Conservation (phyloP, 2,888 invertebrate genomes). For the Deilephila porcellus region DNA sequence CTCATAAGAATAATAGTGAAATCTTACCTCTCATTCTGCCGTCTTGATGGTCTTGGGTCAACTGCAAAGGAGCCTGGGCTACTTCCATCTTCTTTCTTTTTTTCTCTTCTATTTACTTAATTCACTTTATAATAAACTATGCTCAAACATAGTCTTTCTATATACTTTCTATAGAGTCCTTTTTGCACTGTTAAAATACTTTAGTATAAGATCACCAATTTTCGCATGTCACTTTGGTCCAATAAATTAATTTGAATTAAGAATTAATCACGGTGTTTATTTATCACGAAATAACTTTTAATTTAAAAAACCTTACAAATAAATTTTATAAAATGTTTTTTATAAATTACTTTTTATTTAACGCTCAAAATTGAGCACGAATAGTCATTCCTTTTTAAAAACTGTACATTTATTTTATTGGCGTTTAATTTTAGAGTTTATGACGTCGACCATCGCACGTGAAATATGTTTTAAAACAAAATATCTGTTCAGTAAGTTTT, state of each 20-base stretch:
- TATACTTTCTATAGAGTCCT: neutral
- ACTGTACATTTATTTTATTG: too few species aligned
- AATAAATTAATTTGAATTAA: neutral
- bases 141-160: constrained; percentile 13
- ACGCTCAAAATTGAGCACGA: too few species aligned
- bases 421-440: too few species aligned
- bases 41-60: constrained; percentile 78
- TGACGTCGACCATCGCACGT: too few species aligned
- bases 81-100: constrained; percentile 69
- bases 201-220: neutral
- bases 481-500: neutral
- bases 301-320: too few species aligned
- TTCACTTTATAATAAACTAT: constrained; percentile 13
- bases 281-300: too few species aligned
- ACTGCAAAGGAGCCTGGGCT: constrained; percentile 75
- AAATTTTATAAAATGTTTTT: too few species aligned
- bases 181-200: neutral
- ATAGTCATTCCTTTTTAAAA: too few species aligned
- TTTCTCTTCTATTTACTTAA: constrained; percentile 5
- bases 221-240: neutral
- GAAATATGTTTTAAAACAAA: neutral
- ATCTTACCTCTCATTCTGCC: constrained; percentile 68
- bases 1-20: neutral
- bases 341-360: too few species aligned
- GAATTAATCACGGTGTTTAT: neutral